These are phyloP conservation scores for Asarcornis scutulata DNA, from an alignment of 2,113 vertebrate genomes.

Conservation along the genomic window DNA sequence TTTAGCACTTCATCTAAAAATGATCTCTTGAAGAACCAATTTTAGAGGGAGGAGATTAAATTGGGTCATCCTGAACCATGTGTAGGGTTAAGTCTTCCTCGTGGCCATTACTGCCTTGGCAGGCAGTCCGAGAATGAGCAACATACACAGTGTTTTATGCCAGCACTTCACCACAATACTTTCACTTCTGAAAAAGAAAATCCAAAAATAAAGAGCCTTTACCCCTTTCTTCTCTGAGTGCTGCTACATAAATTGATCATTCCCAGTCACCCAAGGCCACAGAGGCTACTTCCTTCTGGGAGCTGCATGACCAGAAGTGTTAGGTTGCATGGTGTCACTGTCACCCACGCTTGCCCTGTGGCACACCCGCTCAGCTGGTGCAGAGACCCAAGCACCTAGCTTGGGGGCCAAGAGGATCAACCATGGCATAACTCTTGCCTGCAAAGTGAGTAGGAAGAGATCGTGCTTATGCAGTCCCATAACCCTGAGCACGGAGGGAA, in stretches of 20 bases:
- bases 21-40: not conserved
- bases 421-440: not conserved
- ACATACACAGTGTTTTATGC: accelerated
- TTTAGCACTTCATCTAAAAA: not conserved
- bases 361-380: not conserved
- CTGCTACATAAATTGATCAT: not conserved
- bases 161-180: not conserved
- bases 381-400: not conserved
- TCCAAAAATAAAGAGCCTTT: not conserved
- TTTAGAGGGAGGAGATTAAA: not conserved
- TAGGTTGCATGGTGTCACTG: not conserved
- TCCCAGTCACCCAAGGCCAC: not conserved
- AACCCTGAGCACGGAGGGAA: not conserved
- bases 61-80: not conserved
- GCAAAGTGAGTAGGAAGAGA: not conserved
- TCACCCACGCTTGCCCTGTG: not conserved
- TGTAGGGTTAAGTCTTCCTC: not conserved
- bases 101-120: not conserved
- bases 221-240: not conserved
- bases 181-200: not conserved
- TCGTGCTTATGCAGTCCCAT: not conserved
- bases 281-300: not conserved
- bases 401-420: not conserved
- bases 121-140: not conserved
- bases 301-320: not conserved